Conservation (phyloP, 2,888 invertebrate genomes). For the Chaetoderma sp. region DNA sequence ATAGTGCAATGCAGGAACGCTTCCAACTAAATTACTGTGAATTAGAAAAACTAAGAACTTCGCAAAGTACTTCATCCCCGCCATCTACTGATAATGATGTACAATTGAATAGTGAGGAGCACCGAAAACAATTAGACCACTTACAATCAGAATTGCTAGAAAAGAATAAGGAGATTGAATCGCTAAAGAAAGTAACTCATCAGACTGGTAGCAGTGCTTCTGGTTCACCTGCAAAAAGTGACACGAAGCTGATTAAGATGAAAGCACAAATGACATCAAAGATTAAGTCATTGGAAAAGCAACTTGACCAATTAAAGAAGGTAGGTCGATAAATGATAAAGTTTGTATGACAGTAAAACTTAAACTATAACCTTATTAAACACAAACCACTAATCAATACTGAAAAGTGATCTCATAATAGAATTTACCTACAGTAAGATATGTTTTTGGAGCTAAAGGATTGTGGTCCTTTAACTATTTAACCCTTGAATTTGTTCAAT, state of each 20-base stretch:
- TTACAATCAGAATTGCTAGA: constrained; percentile 70
- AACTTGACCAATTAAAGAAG: constrained; percentile 72
- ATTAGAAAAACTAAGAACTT: constrained; percentile 10
- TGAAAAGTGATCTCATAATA: not conserved
- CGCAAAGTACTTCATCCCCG: constrained; percentile 1
- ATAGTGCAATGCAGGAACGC: constrained; percentile 55
- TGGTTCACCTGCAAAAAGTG: constrained; percentile 46
- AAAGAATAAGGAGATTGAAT: constrained; percentile 69
- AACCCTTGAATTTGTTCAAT: no score
- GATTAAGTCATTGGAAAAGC: constrained; percentile 63
- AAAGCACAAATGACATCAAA: constrained; percentile 65
- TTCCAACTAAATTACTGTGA: constrained; percentile 54
- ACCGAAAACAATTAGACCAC: constrained; percentile 53
- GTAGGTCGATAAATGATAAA: constrained; percentile 49
- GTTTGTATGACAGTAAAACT: no score
- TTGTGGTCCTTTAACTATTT: no score
- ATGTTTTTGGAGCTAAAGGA: not conserved
- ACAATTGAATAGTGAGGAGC: no score
- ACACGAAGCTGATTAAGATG: constrained; percentile 61
- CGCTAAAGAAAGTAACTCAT: constrained; percentile 24
- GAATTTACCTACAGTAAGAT: not conserved
- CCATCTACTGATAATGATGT: constrained; percentile 70
- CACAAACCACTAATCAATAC: not conserved
- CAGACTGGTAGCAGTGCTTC: no score
- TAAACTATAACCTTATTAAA: not conserved